A percentile compares a stretch with the other conserved stretches of the same genome.
These are phyloP conservation scores for Holothuria scabra DNA, from an alignment of 53 echinoderm and acorn worm genomes.

Conservation along the genomic window DNA sequence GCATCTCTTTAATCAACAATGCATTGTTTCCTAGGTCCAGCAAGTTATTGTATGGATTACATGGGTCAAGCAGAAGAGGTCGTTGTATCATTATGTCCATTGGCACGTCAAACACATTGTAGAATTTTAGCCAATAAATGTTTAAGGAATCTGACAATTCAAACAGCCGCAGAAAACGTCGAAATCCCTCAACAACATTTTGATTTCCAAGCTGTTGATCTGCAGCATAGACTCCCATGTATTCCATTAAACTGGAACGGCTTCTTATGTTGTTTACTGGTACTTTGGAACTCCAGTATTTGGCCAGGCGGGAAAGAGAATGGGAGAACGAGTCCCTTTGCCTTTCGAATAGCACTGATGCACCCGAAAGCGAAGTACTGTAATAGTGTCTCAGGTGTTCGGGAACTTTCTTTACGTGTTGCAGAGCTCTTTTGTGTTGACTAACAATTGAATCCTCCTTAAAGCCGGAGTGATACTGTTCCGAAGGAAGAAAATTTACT, in stretches of 20 bases:
- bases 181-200: conserved; percentile 7
- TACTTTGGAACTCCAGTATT: conserved; percentile 14
- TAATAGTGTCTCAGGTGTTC: not conserved
- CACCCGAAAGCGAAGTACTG: conserved; percentile 28
- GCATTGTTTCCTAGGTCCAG: not conserved
- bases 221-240: conserved; percentile 22
- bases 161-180: not conserved
- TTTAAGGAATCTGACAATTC: not conserved
- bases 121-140: not conserved
- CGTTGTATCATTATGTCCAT: not conserved
- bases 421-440: not conserved
- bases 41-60: conserved; percentile 37
- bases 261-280: not conserved
- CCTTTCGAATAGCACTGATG: not conserved
- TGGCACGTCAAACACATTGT: not conserved
- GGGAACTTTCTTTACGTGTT: no score
- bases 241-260: conserved; percentile 32
- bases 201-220: conserved; percentile 7
- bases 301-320: conserved; percentile 2
- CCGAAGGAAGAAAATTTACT: not conserved
- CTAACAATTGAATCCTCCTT: no score
- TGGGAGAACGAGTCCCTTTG: no score
- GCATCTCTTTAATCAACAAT: no score
- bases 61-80: conserved; percentile 28
- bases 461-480: not conserved